Percentiles rank a stretch among this genome's conserved stretches.
These are phyloP conservation scores for Watsonalla cultraria DNA, from an alignment of 2,888 invertebrate species.

Conservation along the genomic window DNA sequence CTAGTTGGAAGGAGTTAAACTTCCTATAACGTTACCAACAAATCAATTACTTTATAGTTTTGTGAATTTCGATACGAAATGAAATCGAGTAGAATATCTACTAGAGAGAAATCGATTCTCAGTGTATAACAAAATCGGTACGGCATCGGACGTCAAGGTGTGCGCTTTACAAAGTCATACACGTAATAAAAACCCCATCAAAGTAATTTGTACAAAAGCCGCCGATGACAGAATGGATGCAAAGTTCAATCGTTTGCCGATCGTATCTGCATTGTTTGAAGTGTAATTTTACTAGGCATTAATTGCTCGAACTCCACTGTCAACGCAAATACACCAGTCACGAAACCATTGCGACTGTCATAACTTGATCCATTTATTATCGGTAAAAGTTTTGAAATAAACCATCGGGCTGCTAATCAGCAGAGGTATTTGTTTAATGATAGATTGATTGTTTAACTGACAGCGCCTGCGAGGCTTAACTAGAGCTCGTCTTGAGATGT, in stretches of 20 bases:
- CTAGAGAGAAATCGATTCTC: no score
- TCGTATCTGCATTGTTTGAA: conserved; percentile 14
- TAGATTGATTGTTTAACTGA: conserved; percentile 19
- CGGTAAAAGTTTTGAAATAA: conserved; percentile 40
- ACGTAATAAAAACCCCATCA: not conserved
- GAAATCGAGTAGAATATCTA: no score
- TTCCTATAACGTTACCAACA: no score
- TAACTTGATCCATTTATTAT: conserved; percentile 46
- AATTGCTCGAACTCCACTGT: conserved; percentile 15
- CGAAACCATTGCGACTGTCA: conserved; percentile 38
- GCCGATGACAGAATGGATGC: not conserved
- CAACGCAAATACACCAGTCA: conserved; percentile 19
- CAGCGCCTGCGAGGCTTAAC: no score
- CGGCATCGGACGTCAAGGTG: no score
- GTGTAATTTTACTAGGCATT: conserved; percentile 25
- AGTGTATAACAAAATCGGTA: no score
- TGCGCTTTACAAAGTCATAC: not conserved
- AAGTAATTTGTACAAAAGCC: not conserved
- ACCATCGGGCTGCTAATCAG: conserved; percentile 23
- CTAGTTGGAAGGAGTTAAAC: no score
- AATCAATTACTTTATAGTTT: no score
- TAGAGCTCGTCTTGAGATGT: no score
- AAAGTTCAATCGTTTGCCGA: not conserved
- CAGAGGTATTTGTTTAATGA: conserved; percentile 24
- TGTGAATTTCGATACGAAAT: no score